Evolutionary conservation across 2,888 invertebrate species (phyloP).

Genomic region (Entomobrya proxima): DNA sequence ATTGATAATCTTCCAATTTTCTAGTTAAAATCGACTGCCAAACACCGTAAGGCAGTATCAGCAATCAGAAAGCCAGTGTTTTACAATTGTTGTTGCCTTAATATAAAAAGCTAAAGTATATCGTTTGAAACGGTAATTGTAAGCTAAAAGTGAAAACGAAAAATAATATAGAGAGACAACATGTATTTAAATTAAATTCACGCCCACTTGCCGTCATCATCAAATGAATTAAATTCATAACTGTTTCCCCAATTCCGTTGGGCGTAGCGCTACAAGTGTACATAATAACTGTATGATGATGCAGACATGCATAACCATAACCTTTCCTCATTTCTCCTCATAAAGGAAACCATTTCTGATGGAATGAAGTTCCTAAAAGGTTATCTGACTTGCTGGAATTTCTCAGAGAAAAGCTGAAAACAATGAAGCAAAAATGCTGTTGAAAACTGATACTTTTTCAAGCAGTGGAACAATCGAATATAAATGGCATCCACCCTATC

Average conservation of each 20-base stretch:
- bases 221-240: constrained; percentile 32
- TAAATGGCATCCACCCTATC: background rate
- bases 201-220: constrained; percentile 16
- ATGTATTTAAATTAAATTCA: background rate
- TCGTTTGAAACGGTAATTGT: too few relatives aligned
- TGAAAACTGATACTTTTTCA: constrained; percentile 25
- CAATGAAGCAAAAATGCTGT: background rate
- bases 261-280: constrained; percentile 25
- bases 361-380: background rate
- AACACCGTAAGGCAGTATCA: too few relatives aligned
- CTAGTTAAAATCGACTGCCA: too few relatives aligned
- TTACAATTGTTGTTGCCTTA: background rate
- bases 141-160: background rate
- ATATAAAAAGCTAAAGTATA: background rate
- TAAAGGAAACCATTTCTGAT: background rate
- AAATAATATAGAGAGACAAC: background rate
- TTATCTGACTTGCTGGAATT: background rate
- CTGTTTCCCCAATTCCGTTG: constrained; percentile 20
- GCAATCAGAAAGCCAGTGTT: too few relatives aligned
- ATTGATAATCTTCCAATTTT: too few relatives aligned
- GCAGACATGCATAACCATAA: constrained; percentile 48
- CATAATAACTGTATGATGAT: background rate
- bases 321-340: constrained; percentile 42
- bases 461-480: background rate
- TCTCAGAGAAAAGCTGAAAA: background rate